phyloP scores from a whole-genome alignment of 1,140 invertebrate genomes.

The Coptotermes formosanus region DNA sequence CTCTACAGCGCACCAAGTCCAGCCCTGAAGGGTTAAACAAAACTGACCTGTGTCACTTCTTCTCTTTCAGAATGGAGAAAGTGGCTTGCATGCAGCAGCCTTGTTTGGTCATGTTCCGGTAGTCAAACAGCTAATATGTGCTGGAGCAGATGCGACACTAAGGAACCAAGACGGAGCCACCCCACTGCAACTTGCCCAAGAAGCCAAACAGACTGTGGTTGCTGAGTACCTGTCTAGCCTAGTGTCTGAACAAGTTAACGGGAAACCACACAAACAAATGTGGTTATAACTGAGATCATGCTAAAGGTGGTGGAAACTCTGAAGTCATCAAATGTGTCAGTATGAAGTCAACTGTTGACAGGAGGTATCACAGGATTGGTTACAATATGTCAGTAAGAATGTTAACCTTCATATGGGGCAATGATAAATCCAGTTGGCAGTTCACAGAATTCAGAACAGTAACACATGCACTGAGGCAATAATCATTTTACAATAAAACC shows the following conservation, averaged over 20 bases:
- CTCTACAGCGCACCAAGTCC: too few relatives aligned
- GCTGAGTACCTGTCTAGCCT: constrained; percentile 53
- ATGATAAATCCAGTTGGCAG: neutral
- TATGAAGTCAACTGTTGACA: neutral
- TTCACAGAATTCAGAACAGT: neutral
- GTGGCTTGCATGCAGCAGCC: constrained; percentile 83
- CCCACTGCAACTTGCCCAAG: constrained; percentile 61
- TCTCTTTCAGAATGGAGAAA: constrained; percentile 79
- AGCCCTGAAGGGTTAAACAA: too few relatives aligned
- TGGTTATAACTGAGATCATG: neutral
- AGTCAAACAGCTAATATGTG: constrained; percentile 71
- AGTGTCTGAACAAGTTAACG: neutral
- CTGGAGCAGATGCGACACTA: constrained; percentile 64
- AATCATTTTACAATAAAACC: too few relatives aligned
- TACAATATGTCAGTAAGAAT: neutral
- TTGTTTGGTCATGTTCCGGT: constrained; percentile 83
- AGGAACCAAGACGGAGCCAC: constrained; percentile 70
- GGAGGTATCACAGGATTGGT: neutral
- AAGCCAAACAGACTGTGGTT: constrained; percentile 54
- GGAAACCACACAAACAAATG: neutral
- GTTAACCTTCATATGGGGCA: neutral
- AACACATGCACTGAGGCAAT: neutral
- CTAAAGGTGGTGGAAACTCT: neutral
- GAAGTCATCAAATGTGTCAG: neutral
- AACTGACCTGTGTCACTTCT: neutral